These are phyloP conservation scores for Coptotermes formosanus DNA, from an alignment of 1,140 invertebrate genomes.

Conservation along the genomic window DNA sequence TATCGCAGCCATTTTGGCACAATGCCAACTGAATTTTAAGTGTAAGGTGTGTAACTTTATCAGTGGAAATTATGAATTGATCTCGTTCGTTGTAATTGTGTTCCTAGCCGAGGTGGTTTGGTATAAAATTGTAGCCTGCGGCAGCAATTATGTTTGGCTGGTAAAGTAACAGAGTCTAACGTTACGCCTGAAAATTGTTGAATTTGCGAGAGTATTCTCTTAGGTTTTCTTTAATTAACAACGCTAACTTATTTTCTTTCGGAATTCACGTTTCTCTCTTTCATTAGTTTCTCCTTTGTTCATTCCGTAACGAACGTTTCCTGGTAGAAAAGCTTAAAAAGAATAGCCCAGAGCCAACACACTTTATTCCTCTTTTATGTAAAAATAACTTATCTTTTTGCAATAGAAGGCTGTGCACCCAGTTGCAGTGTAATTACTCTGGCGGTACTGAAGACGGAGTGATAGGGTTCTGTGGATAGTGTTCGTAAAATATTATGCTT, in stretches of 20 bases:
- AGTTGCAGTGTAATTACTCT: not conserved
- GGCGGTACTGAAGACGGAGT: not conserved
- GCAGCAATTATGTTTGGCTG: not conserved
- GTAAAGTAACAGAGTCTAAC: not conserved
- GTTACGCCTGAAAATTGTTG: not conserved
- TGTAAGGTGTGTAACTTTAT: not conserved
- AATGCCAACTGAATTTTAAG: not conserved
- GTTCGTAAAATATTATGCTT: too few relatives aligned
- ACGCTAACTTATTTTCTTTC: conserved; percentile 13
- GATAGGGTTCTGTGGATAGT: too few relatives aligned
- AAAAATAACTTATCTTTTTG: not conserved
- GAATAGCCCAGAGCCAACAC: not conserved
- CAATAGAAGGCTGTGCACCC: not conserved
- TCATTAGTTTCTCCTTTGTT: conserved; percentile 18
- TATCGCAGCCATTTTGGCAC: not conserved
- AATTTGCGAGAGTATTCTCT: not conserved
- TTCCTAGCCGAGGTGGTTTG: not conserved
- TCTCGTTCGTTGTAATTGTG: not conserved
- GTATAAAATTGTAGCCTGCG: conserved; percentile 3
- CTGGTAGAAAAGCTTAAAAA: not conserved
- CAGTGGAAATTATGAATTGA: conserved; percentile 9
- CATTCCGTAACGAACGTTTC: not conserved
- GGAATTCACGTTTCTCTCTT: not conserved
- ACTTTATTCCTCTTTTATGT: not conserved
- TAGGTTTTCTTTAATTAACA: conserved; percentile 20